These are phyloP conservation scores for Prorops nasuta DNA, from an alignment of 1,140 invertebrate genomes.

Conservation along the genomic window DNA sequence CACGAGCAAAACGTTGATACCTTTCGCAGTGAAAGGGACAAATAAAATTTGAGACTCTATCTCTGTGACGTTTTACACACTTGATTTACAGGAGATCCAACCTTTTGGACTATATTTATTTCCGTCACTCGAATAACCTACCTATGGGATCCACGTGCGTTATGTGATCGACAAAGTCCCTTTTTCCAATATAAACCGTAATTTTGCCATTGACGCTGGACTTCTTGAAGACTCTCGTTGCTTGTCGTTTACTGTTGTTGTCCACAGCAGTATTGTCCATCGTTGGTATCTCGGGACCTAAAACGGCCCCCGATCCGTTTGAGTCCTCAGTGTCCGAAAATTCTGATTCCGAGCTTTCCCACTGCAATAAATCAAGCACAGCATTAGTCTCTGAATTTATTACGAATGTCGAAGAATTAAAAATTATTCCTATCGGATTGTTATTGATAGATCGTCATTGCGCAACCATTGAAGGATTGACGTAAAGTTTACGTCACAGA, in stretches of 20 bases:
- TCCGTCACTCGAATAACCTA: conserved; percentile 62
- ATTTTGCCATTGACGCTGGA: conserved; percentile 95
- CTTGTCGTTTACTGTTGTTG: conserved; percentile 42
- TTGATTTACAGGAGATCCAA: too few species aligned
- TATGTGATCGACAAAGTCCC: conserved; percentile 97
- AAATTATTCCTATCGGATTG: too few species aligned
- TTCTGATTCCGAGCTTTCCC: conserved; percentile 30
- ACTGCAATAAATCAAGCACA: conserved; percentile 20
- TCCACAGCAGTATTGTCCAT: conserved; percentile 43
- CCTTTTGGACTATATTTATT: too few species aligned
- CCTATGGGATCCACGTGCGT: conserved; percentile 95
- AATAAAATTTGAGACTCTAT: too few species aligned
- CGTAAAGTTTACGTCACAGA: too few species aligned
- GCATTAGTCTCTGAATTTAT: too few species aligned
- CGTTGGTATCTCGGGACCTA: conserved; percentile 21
- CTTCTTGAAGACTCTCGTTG: conserved; percentile 84
- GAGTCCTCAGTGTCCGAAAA: conserved; percentile 29
- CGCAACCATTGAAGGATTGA: too few species aligned
- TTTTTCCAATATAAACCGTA: conserved; percentile 94
- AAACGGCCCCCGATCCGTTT: conserved; percentile 30
- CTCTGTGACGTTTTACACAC: too few species aligned
- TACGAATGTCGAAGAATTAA: too few species aligned
- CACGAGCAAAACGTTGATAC: too few species aligned
- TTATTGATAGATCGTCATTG: too few species aligned
- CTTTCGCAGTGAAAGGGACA: too few species aligned